Base-by-base conservation (phyloP, 2,888 invertebrate species). In the Epsilonema sp. region DNA sequence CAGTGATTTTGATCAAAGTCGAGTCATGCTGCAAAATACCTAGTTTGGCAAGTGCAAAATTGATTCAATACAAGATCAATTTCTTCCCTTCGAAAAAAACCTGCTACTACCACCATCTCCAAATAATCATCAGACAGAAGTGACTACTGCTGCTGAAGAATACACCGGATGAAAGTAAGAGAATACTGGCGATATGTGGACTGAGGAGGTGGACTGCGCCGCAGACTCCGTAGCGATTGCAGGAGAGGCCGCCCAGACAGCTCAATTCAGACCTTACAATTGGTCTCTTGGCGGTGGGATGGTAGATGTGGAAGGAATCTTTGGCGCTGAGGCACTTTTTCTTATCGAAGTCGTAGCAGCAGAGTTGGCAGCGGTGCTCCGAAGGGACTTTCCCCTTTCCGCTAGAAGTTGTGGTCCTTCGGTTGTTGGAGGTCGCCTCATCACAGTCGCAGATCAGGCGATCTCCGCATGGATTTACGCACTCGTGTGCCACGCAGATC, bases 351-450 rank as follows among this genome's bases (percentile, higher is more conserved):
- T 63, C 61, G 49, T 58, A 62, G 48, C 63, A 63, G 50, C 63
- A 63, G 36, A 63, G 51, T 45, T 63, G 61, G 48, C 63, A 63
- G 21, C 63, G 51, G 46, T 64, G 61, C 37, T 64, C 64, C 16
- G 57, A 56, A 2, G 20, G 59, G 31, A 31, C 31, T 31, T 31
- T 31, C n/a, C n/a, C n/a, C n/a, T n/a, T n/a, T n/a, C n/a, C n/a
- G n/a, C n/a, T n/a, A n/a, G n/a, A n/a, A n/a, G n/a, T n/a, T n/a
- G n/a, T n/a, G n/a, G n/a, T n/a, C n/a, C n/a, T n/a, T n/a, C n/a
- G n/a, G n/a, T n/a, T n/a, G n/a, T n/a, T n/a, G n/a, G n/a, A n/a
- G n/a, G n/a, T n/a, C n/a, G n/a, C n/a, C n/a, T n/a, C n/a, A 2
- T 60, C 52, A 46, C 63, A 63, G 39, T 63, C 63, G 51, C 63